Conservation (phyloP, 1,140 invertebrate species). For the Helicoverpa zea region DNA sequence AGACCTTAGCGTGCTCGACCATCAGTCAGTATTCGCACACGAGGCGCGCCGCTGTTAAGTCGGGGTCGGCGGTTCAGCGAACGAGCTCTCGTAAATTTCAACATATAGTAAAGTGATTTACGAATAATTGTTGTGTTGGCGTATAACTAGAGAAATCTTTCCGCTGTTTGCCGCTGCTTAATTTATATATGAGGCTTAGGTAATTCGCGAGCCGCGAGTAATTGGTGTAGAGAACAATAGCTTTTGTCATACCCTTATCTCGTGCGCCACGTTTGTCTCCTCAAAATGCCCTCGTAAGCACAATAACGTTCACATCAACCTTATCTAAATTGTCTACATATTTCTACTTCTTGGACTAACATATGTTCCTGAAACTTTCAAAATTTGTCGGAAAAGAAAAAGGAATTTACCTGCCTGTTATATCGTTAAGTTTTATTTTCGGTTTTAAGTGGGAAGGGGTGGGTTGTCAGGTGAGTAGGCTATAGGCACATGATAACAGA, state of each 20-base stretch:
- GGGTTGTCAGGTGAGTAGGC: constrained; percentile 8
- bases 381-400: constrained; percentile 2
- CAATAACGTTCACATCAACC: constrained; percentile 75
- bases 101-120: constrained; percentile 87
- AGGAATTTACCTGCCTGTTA: background rate
- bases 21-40: constrained; percentile 74
- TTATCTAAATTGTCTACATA: constrained; percentile 61
- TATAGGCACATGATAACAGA: constrained; percentile 13
- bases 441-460: constrained; percentile 7
- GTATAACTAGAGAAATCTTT: constrained; percentile 87
- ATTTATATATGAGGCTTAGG: constrained; percentile 87
- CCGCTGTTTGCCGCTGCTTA: constrained; percentile 85
- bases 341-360: constrained; percentile 31
- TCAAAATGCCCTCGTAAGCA: constrained; percentile 73
- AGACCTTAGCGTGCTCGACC: constrained; percentile 68
- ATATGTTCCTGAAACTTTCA: constrained; percentile 32
- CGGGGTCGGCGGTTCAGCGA: constrained; percentile 67
- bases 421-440: constrained; percentile 25
- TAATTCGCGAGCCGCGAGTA: constrained; percentile 85
- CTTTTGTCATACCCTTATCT: constrained; percentile 86
- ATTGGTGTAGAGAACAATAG: constrained; percentile 86
- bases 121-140: constrained; percentile 87
- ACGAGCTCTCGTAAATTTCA: constrained; percentile 85
- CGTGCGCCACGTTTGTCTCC: constrained; percentile 78
- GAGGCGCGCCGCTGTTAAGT: constrained; percentile 60